Evolutionary conservation across 2,113 vertebrate species (phyloP).

Genomic region (Pangasianodon hypophthalmus): DNA sequence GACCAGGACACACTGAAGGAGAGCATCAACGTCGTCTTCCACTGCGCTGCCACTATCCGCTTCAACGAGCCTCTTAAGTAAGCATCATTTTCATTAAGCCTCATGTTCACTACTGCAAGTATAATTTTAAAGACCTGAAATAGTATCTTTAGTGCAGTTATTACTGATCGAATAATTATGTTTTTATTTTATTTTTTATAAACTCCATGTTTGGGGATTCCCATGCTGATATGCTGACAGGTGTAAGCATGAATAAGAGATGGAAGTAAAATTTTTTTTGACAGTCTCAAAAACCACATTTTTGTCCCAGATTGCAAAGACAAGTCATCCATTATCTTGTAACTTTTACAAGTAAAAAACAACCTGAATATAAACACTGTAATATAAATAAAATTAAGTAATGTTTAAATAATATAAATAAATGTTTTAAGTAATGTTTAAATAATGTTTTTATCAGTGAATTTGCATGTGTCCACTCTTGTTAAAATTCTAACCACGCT

Average conservation of each 20-base stretch:
- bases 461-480: too few species aligned
- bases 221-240: neutral
- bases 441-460: too few species aligned
- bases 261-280: neutral
- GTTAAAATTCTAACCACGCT: too few species aligned
- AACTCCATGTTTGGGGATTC: too few species aligned
- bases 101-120: neutral
- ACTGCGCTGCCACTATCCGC: constrained; percentile 94
- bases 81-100: constrained; percentile 54
- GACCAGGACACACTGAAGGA: constrained; percentile 82
- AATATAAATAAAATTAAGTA: neutral
- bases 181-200: neutral
- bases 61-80: constrained; percentile 96
- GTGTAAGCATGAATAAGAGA: neutral
- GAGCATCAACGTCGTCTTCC: constrained; percentile 86
- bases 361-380: neutral
- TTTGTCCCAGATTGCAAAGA: too few species aligned
- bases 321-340: neutral
- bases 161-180: neutral
- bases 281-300: too few species aligned
- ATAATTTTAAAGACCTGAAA: neutral
- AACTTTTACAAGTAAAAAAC: neutral
- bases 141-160: neutral
- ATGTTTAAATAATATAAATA: neutral
- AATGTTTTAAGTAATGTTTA: neutral